Percentiles rank a stretch among this genome's conserved stretches.
Evolutionary conservation across 2,888 invertebrate species (phyloP).

Genomic region (Pseudeuparius sepicola): DNA sequence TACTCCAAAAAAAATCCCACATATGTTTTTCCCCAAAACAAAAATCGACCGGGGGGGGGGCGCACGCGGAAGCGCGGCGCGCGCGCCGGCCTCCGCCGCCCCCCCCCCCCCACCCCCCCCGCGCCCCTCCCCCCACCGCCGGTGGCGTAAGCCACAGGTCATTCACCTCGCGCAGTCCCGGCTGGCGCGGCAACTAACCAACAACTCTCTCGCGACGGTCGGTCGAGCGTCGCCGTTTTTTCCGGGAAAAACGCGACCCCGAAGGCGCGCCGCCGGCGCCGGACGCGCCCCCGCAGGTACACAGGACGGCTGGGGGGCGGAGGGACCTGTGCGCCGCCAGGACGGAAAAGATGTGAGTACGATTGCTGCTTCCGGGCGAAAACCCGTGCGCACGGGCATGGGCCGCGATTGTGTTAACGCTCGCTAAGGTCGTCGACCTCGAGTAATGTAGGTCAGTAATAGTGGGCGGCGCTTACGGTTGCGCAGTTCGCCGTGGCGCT

Average conservation of each 20-base stretch:
- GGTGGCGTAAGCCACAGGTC: conserved; percentile 38
- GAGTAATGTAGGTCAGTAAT: conserved; percentile 39
- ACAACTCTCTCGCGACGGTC: conserved; percentile 33
- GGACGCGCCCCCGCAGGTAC: no score
- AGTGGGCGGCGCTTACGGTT: conserved; percentile 35
- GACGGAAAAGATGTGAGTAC: no score
- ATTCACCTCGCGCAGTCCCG: conserved; percentile 41
- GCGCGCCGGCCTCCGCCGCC: conserved; percentile 25
- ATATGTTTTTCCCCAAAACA: no score
- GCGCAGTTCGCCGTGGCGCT: conserved; percentile 33
- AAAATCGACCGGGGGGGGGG: no score
- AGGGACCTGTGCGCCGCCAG: no score
- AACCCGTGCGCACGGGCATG: no score
- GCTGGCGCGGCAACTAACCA: conserved; percentile 35
- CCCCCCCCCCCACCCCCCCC: conserved; percentile 27
- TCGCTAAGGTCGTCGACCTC: conserved; percentile 34
- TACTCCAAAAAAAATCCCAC: no score
- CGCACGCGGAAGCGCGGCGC: conserved; percentile 9
- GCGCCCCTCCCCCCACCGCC: conserved; percentile 25
- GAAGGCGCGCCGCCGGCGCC: no score
- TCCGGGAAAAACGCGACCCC: no score
- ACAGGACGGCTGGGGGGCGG: no score
- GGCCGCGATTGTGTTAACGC: conserved; percentile 32
- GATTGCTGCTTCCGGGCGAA: no score
- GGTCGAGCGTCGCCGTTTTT: no score